Evolutionary conservation across 2,888 invertebrate genomes (phyloP), one percentile per base, ranked within the genome.

Genomic region (Lasioglossum calceatum): DNA sequence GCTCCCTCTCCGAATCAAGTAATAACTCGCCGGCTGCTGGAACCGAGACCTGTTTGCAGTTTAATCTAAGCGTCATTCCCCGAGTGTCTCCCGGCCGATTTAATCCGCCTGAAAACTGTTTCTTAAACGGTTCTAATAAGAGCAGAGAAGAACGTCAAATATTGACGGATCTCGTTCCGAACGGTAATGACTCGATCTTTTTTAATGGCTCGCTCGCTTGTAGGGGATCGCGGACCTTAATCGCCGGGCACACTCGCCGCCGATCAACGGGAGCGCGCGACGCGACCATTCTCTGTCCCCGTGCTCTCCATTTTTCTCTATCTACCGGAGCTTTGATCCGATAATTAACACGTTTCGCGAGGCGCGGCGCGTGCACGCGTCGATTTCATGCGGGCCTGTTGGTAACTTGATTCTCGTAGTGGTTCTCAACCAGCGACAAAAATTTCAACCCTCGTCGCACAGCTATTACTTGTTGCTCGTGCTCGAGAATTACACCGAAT

Each of bases 41-140:
- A 61, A 32, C n/a, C 4, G 19, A 75, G 78, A 83, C 78, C 75
- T 79, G 85, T 79, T 79, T 84, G 84, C 76, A 79, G 75, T 79
- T 85, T 85, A 71, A 83, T 85, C 70, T 72, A 39, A 50, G 36
- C 44, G 77, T 47, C 27, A 19, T 44, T 50, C 44, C 32, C 67
- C 77, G 23, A 70, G 50, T 50, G 70, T 36, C 42, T 19, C 54
- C 32, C 44, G 32, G 32, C 19, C 73, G 73, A 73, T 73, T 50
- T 73, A 73, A 73, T 32, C 27, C 73, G 32, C n/a, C 72, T 32
- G 27, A 32, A 61, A 27, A 61, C 61, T 61, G 47, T 19, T 42
- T 73, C 44, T 44, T 73, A 73, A 73, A 73, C 23, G 50, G 32
- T 50, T 36, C 70, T 39, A 36, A 70, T 44, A 47, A 73, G 44